Percentiles rank a stretch among this genome's conserved stretches.
These are phyloP conservation scores for Eulemur macaco DNA, from an alignment of 2,113 vertebrate species.

Conservation along the genomic window DNA sequence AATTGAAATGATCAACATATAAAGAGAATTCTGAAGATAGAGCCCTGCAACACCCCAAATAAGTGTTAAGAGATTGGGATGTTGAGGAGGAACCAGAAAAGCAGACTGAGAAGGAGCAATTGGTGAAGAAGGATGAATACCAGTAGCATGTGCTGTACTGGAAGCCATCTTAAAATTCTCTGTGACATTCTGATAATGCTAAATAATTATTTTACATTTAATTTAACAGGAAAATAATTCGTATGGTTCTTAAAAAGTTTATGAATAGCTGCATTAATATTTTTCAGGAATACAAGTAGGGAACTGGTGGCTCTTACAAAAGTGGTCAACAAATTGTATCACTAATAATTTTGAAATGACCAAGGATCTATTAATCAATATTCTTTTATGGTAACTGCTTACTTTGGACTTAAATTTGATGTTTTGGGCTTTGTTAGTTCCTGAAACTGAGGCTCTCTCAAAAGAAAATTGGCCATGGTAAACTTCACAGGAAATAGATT, in stretches of 20 bases:
- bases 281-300: not conserved
- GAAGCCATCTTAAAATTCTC: not conserved
- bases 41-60: not conserved
- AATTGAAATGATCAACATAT: not conserved
- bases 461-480: conserved; percentile 75
- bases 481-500: conserved; percentile 76
- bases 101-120: not conserved
- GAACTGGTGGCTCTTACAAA: not conserved
- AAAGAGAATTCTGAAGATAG: not conserved
- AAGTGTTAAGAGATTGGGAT: not conserved
- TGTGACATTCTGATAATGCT: conserved; percentile 60
- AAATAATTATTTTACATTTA: conserved; percentile 63
- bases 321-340: not conserved
- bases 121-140: not conserved
- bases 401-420: conserved; percentile 75
- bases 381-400: conserved; percentile 76
- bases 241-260: conserved; percentile 27
- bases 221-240: conserved; percentile 11
- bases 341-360: conserved; percentile 53
- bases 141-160: not conserved
- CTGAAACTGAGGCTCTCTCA: conserved; percentile 71
- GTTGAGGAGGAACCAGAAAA: not conserved
- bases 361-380: conserved; percentile 71
- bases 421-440: conserved; percentile 69
- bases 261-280: not conserved